Conservation (phyloP, 2,888 invertebrate species). For the Epinotia nisella region DNA sequence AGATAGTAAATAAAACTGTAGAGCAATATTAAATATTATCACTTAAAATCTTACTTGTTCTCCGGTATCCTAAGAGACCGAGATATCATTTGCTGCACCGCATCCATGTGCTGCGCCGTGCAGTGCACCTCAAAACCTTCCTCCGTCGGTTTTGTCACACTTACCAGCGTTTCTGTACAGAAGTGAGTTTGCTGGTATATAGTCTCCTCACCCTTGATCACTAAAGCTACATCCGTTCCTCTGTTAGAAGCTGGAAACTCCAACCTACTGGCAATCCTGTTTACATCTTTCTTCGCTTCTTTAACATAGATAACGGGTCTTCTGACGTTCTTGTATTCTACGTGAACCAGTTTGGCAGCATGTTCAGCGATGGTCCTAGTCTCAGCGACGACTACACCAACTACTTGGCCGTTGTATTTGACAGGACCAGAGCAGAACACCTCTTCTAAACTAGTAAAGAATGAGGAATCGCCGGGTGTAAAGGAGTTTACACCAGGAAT, state of each 20-base stretch:
- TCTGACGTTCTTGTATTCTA: conserved; percentile 76
- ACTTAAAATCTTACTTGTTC: conserved; percentile 77
- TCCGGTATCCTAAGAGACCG: conserved; percentile 81
- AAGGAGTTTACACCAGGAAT: conserved; percentile 88
- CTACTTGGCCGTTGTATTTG: conserved; percentile 63
- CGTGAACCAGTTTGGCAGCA: conserved; percentile 83
- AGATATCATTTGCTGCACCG: conserved; percentile 81
- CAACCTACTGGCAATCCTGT: conserved; percentile 50
- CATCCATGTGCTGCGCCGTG: conserved; percentile 86
- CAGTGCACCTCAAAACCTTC: conserved; percentile 87
- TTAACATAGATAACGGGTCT: conserved; percentile 61
- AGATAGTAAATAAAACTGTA: too few relatives aligned
- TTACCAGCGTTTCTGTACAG: conserved; percentile 88
- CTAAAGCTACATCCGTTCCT: conserved; percentile 68
- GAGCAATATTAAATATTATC: too few relatives aligned
- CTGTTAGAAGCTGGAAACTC: conserved; percentile 55
- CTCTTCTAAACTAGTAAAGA: conserved; percentile 66
- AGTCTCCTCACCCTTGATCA: conserved; percentile 78
- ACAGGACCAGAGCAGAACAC: conserved; percentile 58
- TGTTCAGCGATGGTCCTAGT: conserved; percentile 78
- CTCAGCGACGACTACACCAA: conserved; percentile 83
- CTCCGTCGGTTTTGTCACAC: conserved; percentile 87
- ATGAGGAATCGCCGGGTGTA: conserved; percentile 56
- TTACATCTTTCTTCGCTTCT: conserved; percentile 52
- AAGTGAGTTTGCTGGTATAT: conserved; percentile 88